phyloP scores from a whole-genome alignment of 2,888 invertebrate genomes.

The Caenorhabditis angaria region DNA sequence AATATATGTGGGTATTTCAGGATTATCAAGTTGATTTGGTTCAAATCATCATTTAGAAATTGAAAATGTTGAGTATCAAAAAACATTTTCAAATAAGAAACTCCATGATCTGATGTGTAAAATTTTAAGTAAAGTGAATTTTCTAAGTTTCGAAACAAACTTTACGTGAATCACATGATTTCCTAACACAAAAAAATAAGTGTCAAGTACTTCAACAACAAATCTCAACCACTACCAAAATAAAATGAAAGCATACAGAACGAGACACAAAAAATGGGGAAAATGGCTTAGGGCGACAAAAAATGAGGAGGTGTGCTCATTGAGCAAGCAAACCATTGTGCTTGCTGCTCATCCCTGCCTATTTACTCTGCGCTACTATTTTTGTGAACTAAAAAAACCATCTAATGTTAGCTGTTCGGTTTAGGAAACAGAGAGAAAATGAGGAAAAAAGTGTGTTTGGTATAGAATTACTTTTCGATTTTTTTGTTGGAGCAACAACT shows the following conservation, averaged over 20 bases:
- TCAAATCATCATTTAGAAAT: not conserved
- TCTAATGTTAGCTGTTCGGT: constrained; percentile 40
- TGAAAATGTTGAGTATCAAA: not conserved
- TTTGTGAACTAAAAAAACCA: constrained; percentile 11
- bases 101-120: too few species aligned
- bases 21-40: too few species aligned
- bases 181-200: not conserved
- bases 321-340: not conserved
- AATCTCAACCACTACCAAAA: not conserved
- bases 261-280: not conserved
- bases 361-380: constrained; percentile 7
- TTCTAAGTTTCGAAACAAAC: too few species aligned
- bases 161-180: too few species aligned
- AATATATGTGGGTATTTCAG: too few species aligned
- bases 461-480: not conserved
- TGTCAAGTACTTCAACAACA: not conserved
- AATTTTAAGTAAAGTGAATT: too few species aligned
- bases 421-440: constrained; percentile 14
- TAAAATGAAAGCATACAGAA: not conserved
- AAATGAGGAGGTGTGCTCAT: not conserved
- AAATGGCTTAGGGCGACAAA: not conserved
- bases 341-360: constrained; percentile 3
- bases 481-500: not conserved
- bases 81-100: too few species aligned
- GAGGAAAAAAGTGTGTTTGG: not conserved